Evolutionary conservation across 2,113 vertebrate genomes (phyloP).

Genomic region (Hydropotes inermis): DNA sequence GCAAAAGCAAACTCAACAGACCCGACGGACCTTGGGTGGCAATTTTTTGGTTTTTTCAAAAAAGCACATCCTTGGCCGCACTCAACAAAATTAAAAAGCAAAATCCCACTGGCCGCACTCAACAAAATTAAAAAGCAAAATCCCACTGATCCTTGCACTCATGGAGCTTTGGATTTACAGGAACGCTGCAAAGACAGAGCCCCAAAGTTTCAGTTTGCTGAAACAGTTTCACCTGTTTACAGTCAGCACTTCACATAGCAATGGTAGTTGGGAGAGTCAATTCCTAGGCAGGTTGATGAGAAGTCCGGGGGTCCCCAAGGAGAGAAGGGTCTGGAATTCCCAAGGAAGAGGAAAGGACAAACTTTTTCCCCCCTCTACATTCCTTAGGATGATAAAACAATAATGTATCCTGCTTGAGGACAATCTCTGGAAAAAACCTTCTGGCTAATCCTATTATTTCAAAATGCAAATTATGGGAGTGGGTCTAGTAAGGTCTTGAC

Average conservation of each 20-base stretch:
- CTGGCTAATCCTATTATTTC: too few species aligned
- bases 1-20: background rate
- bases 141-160: background rate
- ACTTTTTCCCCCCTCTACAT: background rate
- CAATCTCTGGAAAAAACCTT: too few species aligned
- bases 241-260: too few species aligned
- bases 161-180: background rate
- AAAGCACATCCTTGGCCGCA: too few species aligned
- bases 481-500: too few species aligned
- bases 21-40: too few species aligned
- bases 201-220: accelerated
- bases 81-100: background rate
- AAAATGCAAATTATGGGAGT: too few species aligned
- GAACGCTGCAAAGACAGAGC: background rate
- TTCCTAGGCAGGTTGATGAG: background rate
- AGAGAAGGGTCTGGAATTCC: background rate
- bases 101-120: background rate
- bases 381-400: too few species aligned
- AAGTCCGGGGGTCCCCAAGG: background rate
- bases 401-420: too few species aligned
- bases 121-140: background rate
- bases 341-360: background rate
- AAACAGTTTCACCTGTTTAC: background rate
- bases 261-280: background rate
- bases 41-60: background rate